Base-by-base conservation (phyloP, 2,797 vertebrate genomes). In the Periparus ater region DNA sequence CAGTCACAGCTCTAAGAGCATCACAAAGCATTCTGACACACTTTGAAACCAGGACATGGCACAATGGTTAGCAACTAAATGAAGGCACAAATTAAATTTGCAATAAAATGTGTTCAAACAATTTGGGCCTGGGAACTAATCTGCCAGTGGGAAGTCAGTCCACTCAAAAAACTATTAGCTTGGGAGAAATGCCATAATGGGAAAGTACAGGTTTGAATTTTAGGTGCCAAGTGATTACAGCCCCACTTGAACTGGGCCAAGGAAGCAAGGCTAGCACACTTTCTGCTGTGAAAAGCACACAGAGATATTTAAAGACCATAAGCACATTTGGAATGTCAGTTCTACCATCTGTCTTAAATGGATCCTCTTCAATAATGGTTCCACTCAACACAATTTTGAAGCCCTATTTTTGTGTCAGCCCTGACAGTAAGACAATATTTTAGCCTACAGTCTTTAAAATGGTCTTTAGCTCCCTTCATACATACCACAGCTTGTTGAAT, bases 271-370 rank as follows among this genome's bases (percentile, higher is more conserved):
- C 58, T 88, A 88, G 50, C 51, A 88, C 36, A 78, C 62, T 61
- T 91, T 85, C 72, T 88, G 66, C 48, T 85, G 66, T 4, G 22
- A 93, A 78, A 96, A 93, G 44, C 66, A 74, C 2, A 1, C 17
- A 72, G 61, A 63, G 47, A 38, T 91, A 92, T 91, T 94, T 93
- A 85, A 94, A 91, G 85, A 85, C 48, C 2, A 2, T n/a, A 89
- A 88, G 70, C 76, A 78, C 57, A 88, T 47, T 92, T 72, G 76
- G 73, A 92, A 92, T 0, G 4, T 84, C 82, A 94, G 44, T 73
- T 91, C 63, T 47, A 70, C 89, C 93, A 89, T 78, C 92, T 91
- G 92, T 91, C 68, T 86, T 82, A 90, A 94, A 82, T n/a, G 47
- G 34, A 85, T 66, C 36, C 65, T 67, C 84, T 65, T 88, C 60